These are phyloP conservation scores for Holothuria glaberrima DNA, from an alignment of 35 echinoderm and acorn worm genomes.

Conservation along the genomic window DNA sequence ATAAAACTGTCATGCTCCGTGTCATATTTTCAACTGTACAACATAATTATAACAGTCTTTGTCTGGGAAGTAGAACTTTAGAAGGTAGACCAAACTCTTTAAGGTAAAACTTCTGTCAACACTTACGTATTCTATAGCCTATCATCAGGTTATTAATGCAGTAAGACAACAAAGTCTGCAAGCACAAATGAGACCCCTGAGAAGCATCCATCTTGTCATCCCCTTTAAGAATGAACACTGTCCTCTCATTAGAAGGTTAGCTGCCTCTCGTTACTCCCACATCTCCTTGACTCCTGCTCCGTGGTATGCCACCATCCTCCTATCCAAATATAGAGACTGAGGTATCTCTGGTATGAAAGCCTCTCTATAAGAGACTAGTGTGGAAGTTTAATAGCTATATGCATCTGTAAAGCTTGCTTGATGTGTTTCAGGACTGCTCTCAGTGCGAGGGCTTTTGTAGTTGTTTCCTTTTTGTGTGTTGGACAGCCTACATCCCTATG, in stretches of 20 bases:
- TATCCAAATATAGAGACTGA: slow-evolving; percentile 55
- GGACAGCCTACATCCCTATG: slow-evolving; percentile 52
- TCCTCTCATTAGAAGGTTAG: slow-evolving; percentile 43
- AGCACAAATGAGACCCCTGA: background rate
- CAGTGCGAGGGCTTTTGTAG: slow-evolving; percentile 10
- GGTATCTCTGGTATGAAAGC: slow-evolving; percentile 57
- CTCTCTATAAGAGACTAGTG: slow-evolving; percentile 27
- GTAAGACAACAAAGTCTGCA: background rate
- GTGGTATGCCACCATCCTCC: slow-evolving; percentile 59
- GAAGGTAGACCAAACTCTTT: no score
- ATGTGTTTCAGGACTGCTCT: background rate
- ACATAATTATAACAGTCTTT: no score
- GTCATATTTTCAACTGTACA: no score
- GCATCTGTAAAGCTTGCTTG: slow-evolving; percentile 18
- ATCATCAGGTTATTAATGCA: no score
- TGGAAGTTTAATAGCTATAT: slow-evolving; percentile 1
- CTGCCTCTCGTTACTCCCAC: slow-evolving; percentile 28
- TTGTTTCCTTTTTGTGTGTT: slow-evolving; percentile 28
- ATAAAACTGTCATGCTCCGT: no score
- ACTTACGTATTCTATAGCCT: no score
- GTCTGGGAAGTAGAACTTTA: no score
- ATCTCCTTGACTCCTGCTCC: slow-evolving; percentile 2
- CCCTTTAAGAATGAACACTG: slow-evolving; percentile 35
- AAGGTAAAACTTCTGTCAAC: no score
- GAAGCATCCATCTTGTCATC: background rate